These are phyloP conservation scores for Leucophenga montana DNA, from an alignment of 2,888 invertebrate species.

Conservation along the genomic window DNA sequence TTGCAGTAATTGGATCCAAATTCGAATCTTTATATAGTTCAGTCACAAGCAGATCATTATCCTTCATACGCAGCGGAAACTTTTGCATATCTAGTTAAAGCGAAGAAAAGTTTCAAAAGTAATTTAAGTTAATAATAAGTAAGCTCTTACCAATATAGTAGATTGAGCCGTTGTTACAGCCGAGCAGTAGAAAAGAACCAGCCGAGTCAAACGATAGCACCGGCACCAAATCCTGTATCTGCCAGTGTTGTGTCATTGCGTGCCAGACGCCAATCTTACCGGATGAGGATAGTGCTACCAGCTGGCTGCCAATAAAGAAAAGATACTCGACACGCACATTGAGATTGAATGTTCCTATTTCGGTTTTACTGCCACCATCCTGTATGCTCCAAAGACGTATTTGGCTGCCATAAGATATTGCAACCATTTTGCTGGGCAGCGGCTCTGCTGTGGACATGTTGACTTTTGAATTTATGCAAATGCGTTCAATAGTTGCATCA, in stretches of 20 bases:
- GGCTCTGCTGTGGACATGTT: slow-evolving; percentile 74
- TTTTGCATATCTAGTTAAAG: slow-evolving; percentile 94
- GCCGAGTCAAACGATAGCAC: slow-evolving; percentile 97
- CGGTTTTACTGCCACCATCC: slow-evolving; percentile 83
- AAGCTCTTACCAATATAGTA: slow-evolving; percentile 93
- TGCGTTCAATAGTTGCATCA: slow-evolving; percentile 88
- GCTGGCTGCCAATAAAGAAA: slow-evolving; percentile 97
- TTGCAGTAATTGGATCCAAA: slow-evolving; percentile 96
- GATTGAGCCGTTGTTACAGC: slow-evolving; percentile 96
- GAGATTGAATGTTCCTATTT: slow-evolving; percentile 91
- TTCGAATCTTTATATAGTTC: slow-evolving; percentile 96
- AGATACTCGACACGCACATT: slow-evolving; percentile 95
- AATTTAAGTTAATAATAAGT: not conserved
- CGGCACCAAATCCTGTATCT: slow-evolving; percentile 95
- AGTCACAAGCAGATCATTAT: slow-evolving; percentile 97
- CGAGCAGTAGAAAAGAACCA: slow-evolving; percentile 93
- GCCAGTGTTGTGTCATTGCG: slow-evolving; percentile 99
- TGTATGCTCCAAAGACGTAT: slow-evolving; percentile 86
- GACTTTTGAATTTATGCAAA: slow-evolving; percentile 87
- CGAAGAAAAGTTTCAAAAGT: not conserved
- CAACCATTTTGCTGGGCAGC: slow-evolving; percentile 84
- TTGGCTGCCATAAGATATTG: slow-evolving; percentile 84
- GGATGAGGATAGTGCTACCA: slow-evolving; percentile 94
- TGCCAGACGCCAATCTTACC: slow-evolving; percentile 99
- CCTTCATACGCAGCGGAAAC: slow-evolving; percentile 98